These are phyloP conservation scores for Patella depressa DNA, from an alignment of 2,888 invertebrate genomes.

Conservation along the genomic window DNA sequence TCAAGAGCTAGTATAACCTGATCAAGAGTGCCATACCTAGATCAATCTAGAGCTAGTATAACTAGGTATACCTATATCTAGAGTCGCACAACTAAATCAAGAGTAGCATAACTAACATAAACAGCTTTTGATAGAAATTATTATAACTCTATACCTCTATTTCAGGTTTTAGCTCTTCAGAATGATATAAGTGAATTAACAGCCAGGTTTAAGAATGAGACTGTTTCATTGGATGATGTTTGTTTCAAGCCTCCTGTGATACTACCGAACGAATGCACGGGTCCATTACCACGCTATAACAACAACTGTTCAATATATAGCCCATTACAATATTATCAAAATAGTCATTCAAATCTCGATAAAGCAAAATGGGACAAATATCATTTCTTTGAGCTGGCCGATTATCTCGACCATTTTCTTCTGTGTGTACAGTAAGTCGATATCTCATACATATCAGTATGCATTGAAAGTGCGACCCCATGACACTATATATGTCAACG, in stretches of 20 bases:
- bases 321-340: constrained; percentile 90
- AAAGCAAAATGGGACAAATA: constrained; percentile 39
- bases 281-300: constrained; percentile 81
- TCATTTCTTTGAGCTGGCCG: constrained; percentile 62
- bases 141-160: neutral
- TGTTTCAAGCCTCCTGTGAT: constrained; percentile 89
- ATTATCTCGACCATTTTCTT: constrained; percentile 83
- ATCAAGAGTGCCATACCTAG: too few species aligned
- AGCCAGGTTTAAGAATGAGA: constrained; percentile 45
- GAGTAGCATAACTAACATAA: too few species aligned
- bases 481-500: too few species aligned
- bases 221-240: constrained; percentile 78
- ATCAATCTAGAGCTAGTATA: too few species aligned
- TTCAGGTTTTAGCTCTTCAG: constrained; percentile 69
- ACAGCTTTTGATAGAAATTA: too few species aligned
- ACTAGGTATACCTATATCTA: too few species aligned
- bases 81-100: too few species aligned
- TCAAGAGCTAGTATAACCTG: too few species aligned
- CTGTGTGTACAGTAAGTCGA: constrained; percentile 77
- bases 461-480: too few species aligned
- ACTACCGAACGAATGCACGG: too few species aligned
- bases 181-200: constrained; percentile 51
- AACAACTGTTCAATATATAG: constrained; percentile 89
- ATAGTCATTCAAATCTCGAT: constrained; percentile 53
- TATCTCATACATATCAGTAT: too few species aligned